These are phyloP conservation scores for Artibeus jamaicensis DNA, from an alignment of 2,797 vertebrate genomes.

Conservation along the genomic window DNA sequence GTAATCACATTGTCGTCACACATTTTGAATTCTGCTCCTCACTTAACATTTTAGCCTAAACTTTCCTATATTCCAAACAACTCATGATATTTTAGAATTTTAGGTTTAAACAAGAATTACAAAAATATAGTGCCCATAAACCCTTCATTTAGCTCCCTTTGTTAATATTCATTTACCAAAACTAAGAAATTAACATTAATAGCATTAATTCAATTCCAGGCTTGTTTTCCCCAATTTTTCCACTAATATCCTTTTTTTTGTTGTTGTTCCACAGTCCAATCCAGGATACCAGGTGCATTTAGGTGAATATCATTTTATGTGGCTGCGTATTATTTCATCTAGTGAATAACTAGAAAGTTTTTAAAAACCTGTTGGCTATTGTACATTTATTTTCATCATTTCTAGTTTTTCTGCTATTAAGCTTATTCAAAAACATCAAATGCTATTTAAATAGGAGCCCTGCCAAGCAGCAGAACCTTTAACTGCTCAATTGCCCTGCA, in stretches of 20 bases:
- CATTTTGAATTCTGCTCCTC: constrained; percentile 1
- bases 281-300: background rate
- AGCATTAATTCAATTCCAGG: background rate
- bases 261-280: background rate
- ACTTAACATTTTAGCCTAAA: background rate
- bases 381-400: background rate
- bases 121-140: background rate
- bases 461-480: background rate
- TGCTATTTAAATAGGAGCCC: background rate
- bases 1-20: background rate
- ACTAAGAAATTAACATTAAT: background rate
- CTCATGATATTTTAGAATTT: background rate
- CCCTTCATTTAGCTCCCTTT: background rate
- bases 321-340: background rate
- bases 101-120: background rate
- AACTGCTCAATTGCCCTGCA: background rate
- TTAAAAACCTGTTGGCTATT: background rate
- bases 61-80: background rate
- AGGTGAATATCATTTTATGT: background rate
- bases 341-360: background rate
- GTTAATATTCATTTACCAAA: background rate
- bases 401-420: background rate
- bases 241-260: background rate
- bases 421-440: background rate
- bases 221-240: background rate